Base-by-base conservation (phyloP, 2,888 invertebrate species). In the Leuctra nigra region DNA sequence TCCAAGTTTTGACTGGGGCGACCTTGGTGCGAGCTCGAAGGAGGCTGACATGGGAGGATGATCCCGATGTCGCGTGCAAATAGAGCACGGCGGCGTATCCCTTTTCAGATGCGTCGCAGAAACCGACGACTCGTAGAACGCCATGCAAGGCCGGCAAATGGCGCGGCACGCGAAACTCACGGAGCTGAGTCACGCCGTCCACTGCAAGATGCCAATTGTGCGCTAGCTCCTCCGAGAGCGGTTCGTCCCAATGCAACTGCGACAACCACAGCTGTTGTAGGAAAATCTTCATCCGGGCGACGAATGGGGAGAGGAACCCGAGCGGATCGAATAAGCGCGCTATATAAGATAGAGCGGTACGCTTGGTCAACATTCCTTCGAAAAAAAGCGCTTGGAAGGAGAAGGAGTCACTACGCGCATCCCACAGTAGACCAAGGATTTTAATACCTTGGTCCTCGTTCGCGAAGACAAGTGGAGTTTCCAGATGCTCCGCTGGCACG, bases 381-480 rank as follows among this genome's bases (percentile, higher is more conserved):
- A 41, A 35, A 13, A 13, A 13, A 11, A 11, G 35, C 35, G 13
- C 11, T 35, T 35, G 11, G 13, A 35, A 35, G 11, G 35, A 35
- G 13, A 35, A 35, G 11, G 11, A 11, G 53, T 62, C 62, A n/a
- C 18, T 22, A 1, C 13, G 35, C n/a, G 61, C 25, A 24, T 57
- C 38, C 63, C 62, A 61, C 24, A 60, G 59, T 11, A 63, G 33
- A 1, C 62, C 63, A 35, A 63, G 41, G 13, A 63, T 56, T 25
- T 61, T 63, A 18, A 61, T 22, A 6, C 39, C 22, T 7, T 35
- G 33, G 14, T 61, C 29, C 4, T 57, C 59, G 41, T 23, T 25
- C 9, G 54, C 46, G 22, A 57, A 55, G 4, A 52, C 23, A 9
- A 56, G 9, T 11, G 56, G 57, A 20, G n/a, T n/a, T n/a, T n/a